Conservation (phyloP, 2,888 invertebrate genomes). For the Cephus runcator region DNA sequence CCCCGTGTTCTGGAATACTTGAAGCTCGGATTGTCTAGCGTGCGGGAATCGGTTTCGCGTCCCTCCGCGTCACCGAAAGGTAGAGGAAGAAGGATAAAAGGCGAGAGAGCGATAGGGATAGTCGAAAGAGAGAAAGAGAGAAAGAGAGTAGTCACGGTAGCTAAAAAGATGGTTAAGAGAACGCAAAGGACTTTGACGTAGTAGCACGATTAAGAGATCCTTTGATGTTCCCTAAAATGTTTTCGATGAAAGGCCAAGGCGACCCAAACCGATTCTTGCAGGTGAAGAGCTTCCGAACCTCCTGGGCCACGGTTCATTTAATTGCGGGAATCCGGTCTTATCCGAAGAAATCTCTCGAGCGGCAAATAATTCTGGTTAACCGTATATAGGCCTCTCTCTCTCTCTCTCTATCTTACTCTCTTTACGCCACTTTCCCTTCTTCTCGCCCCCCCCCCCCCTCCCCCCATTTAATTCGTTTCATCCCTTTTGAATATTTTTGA, state of each 20-base stretch:
- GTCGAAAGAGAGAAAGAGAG: neutral
- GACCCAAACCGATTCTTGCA: conserved; percentile 55
- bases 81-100: too few species aligned
- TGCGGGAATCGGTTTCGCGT: conserved; percentile 27
- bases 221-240: conserved; percentile 62
- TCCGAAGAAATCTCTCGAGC: conserved; percentile 35
- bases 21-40: conserved; percentile 50
- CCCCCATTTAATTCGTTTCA: neutral
- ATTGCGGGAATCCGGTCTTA: conserved; percentile 53
- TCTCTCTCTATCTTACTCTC: neutral
- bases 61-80: neutral
- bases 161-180: conserved; percentile 19
- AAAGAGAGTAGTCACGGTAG: conserved; percentile 36
- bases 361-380: conserved; percentile 18
- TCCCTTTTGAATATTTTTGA: neutral
- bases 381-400: neutral
- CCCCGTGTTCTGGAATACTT: conserved; percentile 53
- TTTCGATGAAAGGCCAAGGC: conserved; percentile 57
- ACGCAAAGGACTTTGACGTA: conserved; percentile 21
- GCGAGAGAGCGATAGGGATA: neutral
- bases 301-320: conserved; percentile 59
- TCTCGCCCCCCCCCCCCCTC: neutral
- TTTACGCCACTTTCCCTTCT: neutral
- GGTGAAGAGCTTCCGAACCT: conserved; percentile 48
- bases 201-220: conserved; percentile 53